Evolutionary conservation across 2,113 vertebrate genomes (phyloP).

Genomic region (Chiloscyllium plagiosum): DNA sequence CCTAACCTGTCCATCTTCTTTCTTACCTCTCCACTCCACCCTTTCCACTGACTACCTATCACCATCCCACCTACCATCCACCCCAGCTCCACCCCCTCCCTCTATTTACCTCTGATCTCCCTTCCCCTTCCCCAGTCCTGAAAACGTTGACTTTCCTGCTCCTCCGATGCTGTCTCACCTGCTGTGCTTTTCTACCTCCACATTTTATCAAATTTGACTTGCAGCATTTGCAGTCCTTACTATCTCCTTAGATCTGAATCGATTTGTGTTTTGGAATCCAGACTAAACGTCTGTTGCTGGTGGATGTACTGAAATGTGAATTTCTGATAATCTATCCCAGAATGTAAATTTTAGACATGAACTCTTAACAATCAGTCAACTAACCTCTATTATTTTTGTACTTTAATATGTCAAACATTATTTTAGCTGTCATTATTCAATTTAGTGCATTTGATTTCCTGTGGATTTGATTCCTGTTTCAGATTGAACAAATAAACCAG

Average conservation of each 20-base stretch:
- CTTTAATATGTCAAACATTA: background rate
- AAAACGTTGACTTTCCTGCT: too few relatives aligned
- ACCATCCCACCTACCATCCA: too few relatives aligned
- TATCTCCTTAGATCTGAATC: background rate
- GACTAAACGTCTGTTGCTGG: background rate
- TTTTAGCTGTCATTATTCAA: background rate
- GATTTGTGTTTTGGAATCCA: background rate
- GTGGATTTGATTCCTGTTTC: background rate
- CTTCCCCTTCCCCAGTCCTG: too few relatives aligned
- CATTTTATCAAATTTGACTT: too few relatives aligned
- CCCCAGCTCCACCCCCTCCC: too few relatives aligned
- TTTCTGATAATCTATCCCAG: background rate
- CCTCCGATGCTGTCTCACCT: too few relatives aligned
- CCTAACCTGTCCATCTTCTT: too few relatives aligned
- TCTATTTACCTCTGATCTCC: too few relatives aligned
- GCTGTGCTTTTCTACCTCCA: too few relatives aligned
- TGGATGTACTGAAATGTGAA: background rate
- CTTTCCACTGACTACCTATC: too few relatives aligned
- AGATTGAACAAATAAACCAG: background rate
- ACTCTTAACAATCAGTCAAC: background rate
- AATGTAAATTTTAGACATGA: background rate
- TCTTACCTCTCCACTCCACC: too few relatives aligned
- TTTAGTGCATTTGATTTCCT: background rate
- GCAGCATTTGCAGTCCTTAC: too few relatives aligned
- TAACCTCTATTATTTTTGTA: background rate